Evolutionary conservation across 2,888 invertebrate genomes (phyloP).

Genomic region (Adineta ricciae): DNA sequence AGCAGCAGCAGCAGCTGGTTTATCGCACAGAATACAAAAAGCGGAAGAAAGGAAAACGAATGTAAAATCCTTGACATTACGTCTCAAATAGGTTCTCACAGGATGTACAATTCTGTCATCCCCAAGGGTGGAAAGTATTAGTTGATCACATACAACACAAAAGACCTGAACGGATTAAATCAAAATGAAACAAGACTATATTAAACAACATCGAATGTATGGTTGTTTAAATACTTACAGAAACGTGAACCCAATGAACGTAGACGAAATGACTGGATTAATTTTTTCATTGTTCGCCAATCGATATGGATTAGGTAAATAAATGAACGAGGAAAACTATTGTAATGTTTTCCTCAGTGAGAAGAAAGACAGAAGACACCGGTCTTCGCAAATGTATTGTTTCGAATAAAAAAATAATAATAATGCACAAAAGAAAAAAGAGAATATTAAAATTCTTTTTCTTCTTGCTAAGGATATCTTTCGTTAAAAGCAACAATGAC

Average conservation of each 20-base stretch:
- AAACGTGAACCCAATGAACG: background rate
- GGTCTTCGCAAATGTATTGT: background rate
- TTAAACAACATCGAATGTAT: no score
- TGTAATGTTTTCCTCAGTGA: background rate
- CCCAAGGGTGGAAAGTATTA: background rate
- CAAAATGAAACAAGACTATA: background rate
- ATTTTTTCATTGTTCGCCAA: background rate
- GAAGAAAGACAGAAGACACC: background rate
- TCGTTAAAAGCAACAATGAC: background rate
- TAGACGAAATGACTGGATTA: background rate
- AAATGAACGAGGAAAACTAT: background rate
- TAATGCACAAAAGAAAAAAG: background rate
- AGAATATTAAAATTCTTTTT: background rate
- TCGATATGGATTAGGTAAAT: background rate
- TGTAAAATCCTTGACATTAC: background rate
- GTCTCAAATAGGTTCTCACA: background rate
- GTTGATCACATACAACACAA: background rate
- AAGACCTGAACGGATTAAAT: background rate
- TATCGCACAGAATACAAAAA: background rate
- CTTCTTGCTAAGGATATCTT: background rate
- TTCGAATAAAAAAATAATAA: no score
- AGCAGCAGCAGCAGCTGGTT: background rate
- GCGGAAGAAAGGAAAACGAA: background rate
- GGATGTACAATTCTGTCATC: background rate
- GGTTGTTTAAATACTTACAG: background rate